A percentile compares a stretch with the other conserved stretches of the same genome.
These are phyloP conservation scores for Nezara viridula DNA, from an alignment of 2,888 invertebrate genomes.

Conservation along the genomic window DNA sequence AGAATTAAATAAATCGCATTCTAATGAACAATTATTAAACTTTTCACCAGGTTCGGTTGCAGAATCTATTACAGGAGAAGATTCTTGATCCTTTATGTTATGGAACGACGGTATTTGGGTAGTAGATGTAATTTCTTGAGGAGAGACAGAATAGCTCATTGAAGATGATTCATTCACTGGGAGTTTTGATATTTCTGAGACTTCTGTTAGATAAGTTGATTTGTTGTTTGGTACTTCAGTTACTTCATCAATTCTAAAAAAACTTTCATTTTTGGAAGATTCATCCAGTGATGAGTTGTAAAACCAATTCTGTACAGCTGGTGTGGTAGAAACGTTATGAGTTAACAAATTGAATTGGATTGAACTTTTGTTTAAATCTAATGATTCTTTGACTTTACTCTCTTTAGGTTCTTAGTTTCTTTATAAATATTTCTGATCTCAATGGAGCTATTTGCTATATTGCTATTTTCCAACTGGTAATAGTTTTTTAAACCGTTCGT, in stretches of 20 bases:
- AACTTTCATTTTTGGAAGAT: not conserved
- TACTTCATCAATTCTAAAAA: not conserved
- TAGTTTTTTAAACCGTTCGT: not conserved
- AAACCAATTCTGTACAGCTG: not conserved
- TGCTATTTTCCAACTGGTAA: not conserved
- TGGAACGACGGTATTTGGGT: not conserved
- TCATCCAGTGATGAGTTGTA: not conserved
- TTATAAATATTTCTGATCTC: not conserved
- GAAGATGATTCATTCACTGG: not conserved
- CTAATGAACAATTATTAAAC: not conserved
- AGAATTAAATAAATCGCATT: not conserved
- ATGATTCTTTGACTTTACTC: not conserved
- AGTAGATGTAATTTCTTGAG: not conserved
- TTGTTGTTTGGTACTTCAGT: not conserved
- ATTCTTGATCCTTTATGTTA: not conserved
- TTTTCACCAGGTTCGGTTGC: not conserved
- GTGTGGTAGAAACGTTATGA: not conserved
- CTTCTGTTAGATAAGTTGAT: not conserved
- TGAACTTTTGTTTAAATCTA: not conserved
- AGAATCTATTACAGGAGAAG: too few species aligned
- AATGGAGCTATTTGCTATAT: not conserved
- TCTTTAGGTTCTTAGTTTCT: not conserved
- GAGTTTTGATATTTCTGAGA: not conserved
- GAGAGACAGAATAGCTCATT: not conserved
- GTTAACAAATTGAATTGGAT: not conserved